phyloP scores from a whole-genome alignment of 1,140 invertebrate genomes.

The Hesperophylax magnus region DNA sequence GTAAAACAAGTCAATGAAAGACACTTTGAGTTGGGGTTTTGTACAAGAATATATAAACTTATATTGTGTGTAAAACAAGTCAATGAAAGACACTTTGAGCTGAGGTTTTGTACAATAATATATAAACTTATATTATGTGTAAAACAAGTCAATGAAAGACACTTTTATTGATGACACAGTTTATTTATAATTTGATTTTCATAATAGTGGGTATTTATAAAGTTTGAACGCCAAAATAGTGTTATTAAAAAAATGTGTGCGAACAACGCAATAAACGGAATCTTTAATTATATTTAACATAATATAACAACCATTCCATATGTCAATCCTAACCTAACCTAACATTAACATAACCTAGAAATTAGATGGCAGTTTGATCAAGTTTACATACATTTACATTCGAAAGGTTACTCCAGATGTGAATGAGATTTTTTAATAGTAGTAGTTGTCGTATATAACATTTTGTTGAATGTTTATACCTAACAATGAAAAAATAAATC shows the following conservation, averaged over 20 bases:
- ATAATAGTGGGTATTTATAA: slow-evolving; percentile 4
- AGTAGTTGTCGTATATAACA: too few species aligned
- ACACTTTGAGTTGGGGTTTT: too few species aligned
- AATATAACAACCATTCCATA: slow-evolving; percentile 18
- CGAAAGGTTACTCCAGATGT: not conserved
- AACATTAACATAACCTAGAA: slow-evolving; percentile 1
- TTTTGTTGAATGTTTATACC: not conserved
- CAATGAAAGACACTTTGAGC: too few species aligned
- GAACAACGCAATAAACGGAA: not conserved
- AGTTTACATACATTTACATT: slow-evolving; percentile 20
- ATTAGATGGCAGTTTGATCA: slow-evolving; percentile 18
- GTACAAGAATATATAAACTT: too few species aligned
- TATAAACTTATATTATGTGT: not conserved
- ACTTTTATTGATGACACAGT: slow-evolving; percentile 5
- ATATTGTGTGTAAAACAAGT: too few species aligned
- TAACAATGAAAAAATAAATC: too few species aligned
- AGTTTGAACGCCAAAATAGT: not conserved
- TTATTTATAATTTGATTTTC: not conserved
- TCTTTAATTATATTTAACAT: slow-evolving; percentile 5
- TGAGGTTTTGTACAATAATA: too few species aligned
- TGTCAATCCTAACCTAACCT: slow-evolving; percentile 8
- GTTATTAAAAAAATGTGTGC: not conserved
- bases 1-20: too few species aligned
- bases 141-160: not conserved
- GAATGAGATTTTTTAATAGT: too few species aligned